Base-by-base conservation (phyloP, 1,140 invertebrate genomes). In the Drosophila pachea region DNA sequence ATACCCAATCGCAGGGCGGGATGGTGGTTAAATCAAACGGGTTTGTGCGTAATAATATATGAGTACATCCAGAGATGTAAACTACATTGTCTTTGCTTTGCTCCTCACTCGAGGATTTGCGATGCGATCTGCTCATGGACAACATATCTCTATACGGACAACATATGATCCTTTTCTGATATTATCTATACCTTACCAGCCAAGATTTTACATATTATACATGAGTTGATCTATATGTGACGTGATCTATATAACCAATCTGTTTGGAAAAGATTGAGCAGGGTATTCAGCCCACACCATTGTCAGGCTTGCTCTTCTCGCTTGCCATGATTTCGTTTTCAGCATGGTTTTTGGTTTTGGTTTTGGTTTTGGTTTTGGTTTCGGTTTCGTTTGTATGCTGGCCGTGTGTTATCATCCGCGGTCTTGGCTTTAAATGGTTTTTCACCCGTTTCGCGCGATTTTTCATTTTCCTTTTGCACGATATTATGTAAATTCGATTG, bases 401-500 rank as follows among this genome's bases (percentile, higher is more conserved):
- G 36, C 31, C 14, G 52, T 50, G 38, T 22, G 14, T 43, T 67
- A 60, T 60, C 60, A 49, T 40, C 16, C 29, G 47, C 35, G 35
- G 45, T 62, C 29, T 45, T 8, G 8, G 55, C 40, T 54, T 22
- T 61, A 38, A 61, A 52, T 70, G 70, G 61, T 58, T 50, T 56
- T 56, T 9, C 52, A 22, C 22, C 22, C 22, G 6, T 35, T 9
- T 35, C 16, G 32, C 75, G 74, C 66, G 67, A 56, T 54, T 78
- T 45, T 69, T 64, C 52, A 54, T 53, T 43, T 63, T 47, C n/a
- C 59, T 53, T 58, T 59, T 66, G 45, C 59, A 68, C 74, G 60
- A 70, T 75, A 31, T 68, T 40, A 69, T 71, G 62, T 67, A 68
- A 74, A 78, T 78, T 68, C 59, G 43, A 62, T 66, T 76, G 76